Conservation (phyloP, 2,797 vertebrate genomes). For the Scyliorhinus canicula region DNA sequence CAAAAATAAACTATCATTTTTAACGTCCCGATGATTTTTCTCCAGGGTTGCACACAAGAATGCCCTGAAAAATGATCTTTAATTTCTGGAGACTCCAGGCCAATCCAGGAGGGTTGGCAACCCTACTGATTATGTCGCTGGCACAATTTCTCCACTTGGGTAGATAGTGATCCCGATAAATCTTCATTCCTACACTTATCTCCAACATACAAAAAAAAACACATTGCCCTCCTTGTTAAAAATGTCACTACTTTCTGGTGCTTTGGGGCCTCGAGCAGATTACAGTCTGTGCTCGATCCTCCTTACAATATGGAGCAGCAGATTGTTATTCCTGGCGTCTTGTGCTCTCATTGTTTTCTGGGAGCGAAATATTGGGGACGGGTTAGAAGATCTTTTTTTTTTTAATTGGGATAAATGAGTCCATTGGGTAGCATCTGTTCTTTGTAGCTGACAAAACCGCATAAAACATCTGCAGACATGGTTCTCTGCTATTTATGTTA, state of each 20-base stretch:
- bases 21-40: too few relatives aligned
- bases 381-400: conserved; percentile 7
- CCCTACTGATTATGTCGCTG: background rate
- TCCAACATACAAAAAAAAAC: background rate
- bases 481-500: background rate
- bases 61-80: too few relatives aligned
- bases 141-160: background rate
- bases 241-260: background rate
- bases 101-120: too few relatives aligned
- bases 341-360: background rate
- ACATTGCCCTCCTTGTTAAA: background rate
- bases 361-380: background rate
- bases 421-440: background rate
- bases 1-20: too few relatives aligned
- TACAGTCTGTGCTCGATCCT: background rate
- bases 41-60: too few relatives aligned
- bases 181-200: background rate
- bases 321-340: background rate
- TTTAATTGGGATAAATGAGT: background rate
- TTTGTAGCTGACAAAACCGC: background rate
- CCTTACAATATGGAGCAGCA: background rate
- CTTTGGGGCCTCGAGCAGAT: background rate
- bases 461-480: background rate
- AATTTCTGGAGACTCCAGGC: background rate
- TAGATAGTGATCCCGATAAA: background rate